Conservation (phyloP, 2,113 vertebrate species). For the Nothocercus julius region DNA sequence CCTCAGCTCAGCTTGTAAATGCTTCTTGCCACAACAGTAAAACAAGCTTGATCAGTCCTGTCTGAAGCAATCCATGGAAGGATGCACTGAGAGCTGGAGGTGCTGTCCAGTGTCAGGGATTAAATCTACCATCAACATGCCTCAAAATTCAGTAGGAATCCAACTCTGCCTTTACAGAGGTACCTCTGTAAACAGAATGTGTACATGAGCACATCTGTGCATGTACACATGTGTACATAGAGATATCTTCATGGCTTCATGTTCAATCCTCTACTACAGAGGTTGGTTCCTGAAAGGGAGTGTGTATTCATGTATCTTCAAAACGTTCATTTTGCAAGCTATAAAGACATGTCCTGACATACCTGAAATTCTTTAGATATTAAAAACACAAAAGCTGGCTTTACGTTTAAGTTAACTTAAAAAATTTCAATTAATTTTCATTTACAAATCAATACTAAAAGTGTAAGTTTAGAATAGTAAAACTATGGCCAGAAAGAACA, state of each 20-base stretch:
- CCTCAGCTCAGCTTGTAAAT: background rate
- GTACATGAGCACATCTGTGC: too few species aligned
- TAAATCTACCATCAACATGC: background rate
- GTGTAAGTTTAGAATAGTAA: background rate
- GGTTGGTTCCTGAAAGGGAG: background rate
- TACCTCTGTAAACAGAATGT: too few species aligned
- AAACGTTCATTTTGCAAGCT: background rate
- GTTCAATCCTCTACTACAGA: background rate
- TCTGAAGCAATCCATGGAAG: background rate
- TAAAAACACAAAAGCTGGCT: background rate
- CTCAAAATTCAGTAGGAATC: background rate
- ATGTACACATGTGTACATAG: too few species aligned
- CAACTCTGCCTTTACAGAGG: background rate
- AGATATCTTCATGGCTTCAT: background rate
- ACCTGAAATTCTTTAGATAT: background rate
- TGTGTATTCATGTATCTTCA: background rate
- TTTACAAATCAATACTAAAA: background rate
- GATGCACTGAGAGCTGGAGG: background rate
- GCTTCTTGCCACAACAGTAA: background rate
- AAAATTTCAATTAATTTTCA: too few species aligned
- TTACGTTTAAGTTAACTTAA: background rate
- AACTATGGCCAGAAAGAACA: background rate
- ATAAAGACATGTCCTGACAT: background rate
- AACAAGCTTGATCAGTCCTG: accelerated
- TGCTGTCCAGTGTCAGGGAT: background rate